phyloP scores from a whole-genome alignment of 2,113 vertebrate species.

The Oplegnathus fasciatus region DNA sequence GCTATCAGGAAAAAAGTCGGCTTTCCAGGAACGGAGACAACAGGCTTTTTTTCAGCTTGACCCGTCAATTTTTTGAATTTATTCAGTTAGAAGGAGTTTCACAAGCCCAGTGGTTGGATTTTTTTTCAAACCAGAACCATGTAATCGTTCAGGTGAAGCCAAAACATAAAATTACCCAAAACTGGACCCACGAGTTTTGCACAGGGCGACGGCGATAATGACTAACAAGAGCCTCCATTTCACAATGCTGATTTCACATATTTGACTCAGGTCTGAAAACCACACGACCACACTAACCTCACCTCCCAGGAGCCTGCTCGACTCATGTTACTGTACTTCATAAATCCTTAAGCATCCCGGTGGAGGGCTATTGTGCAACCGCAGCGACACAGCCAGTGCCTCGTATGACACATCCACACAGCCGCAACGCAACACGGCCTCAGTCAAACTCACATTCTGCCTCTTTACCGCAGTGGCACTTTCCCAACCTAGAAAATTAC shows the following conservation, averaged over 20 bases:
- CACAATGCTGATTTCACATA: conserved; percentile 57
- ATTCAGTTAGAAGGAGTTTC: background rate
- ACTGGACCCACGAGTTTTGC: background rate
- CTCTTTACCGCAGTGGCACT: conserved; percentile 27
- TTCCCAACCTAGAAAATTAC: conserved; percentile 23
- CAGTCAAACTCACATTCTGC: conserved; percentile 19
- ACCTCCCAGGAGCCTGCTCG: conserved; percentile 59
- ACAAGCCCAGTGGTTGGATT: background rate
- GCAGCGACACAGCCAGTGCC: conserved; percentile 43
- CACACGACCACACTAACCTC: conserved; percentile 54
- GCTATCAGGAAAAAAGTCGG: background rate
- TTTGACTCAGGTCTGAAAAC: conserved; percentile 60
- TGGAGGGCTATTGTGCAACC: conserved; percentile 53
- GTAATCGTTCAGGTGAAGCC: conserved; percentile 18
- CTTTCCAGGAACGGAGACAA: conserved; percentile 27
- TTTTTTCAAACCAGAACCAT: background rate
- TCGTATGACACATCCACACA: conserved; percentile 53
- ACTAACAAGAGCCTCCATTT: conserved; percentile 48
- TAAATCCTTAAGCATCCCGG: conserved; percentile 52
- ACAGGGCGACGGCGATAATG: conserved; percentile 1
- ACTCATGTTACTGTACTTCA: conserved; percentile 59
- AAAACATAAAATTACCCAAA: background rate
- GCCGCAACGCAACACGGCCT: conserved; percentile 25
- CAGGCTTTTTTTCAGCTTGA: background rate
- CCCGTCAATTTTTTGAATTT: background rate